A percentile compares a stretch with the other conserved stretches of the same genome.
Conservation (phyloP, 2,113 vertebrate genomes). For the Rhea americana region DNA sequence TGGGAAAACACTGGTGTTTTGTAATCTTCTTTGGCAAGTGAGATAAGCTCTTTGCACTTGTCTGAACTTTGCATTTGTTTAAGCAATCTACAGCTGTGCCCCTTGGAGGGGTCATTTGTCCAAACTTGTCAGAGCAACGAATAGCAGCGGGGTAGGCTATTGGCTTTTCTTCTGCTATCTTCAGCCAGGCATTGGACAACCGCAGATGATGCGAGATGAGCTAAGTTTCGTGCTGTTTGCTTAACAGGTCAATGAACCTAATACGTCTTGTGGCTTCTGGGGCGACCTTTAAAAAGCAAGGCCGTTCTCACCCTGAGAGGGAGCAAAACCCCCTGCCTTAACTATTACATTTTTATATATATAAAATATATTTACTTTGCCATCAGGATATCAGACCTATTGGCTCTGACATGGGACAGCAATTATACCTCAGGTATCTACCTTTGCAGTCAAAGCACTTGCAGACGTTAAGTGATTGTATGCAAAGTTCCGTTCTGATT, state of each 20-base stretch:
- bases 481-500: not conserved
- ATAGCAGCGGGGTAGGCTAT: rapidly evolving
- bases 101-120: not conserved
- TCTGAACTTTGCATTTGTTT: constrained; percentile 59
- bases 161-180: not conserved
- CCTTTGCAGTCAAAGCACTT: too few relatives aligned
- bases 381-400: not conserved
- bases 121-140: not conserved
- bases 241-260: not conserved
- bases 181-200: not conserved
- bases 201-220: not conserved
- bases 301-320: not conserved
- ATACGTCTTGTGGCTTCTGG: not conserved
- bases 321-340: not conserved
- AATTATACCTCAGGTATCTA: not conserved
- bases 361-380: not conserved
- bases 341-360: too few relatives aligned
- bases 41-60: not conserved
- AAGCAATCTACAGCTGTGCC: not conserved
- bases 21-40: constrained; percentile 33
- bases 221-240: not conserved
- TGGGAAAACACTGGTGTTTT: not conserved
- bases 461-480: not conserved
- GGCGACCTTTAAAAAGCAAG: not conserved
- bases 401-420: not conserved